Evolutionary conservation across 2,888 invertebrate genomes (phyloP).

Genomic region (Leptinotarsa tumamoca): DNA sequence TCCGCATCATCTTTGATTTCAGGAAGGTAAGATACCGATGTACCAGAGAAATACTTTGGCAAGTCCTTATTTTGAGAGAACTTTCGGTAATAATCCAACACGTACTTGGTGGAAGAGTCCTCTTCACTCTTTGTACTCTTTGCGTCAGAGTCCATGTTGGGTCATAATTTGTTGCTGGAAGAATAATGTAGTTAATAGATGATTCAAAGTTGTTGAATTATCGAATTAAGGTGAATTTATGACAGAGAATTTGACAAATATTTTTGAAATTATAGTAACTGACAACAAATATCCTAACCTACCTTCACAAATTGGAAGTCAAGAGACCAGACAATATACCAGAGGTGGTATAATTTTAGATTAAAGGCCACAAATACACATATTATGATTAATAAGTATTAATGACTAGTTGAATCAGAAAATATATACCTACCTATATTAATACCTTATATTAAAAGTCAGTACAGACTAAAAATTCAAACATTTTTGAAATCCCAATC

Average conservation of each 20-base stretch:
- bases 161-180: background rate
- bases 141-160: conserved; percentile 40
- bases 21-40: conserved; percentile 55
- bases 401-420: background rate
- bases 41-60: conserved; percentile 74
- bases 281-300: conserved; percentile 19
- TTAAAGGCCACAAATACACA: too few species aligned
- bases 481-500: background rate
- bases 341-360: too few species aligned
- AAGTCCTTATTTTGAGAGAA: conserved; percentile 76
- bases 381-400: too few species aligned
- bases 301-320: background rate
- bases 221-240: background rate
- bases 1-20: conserved; percentile 44
- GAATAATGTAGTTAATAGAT: background rate
- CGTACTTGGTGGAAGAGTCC: conserved; percentile 55
- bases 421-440: too few species aligned
- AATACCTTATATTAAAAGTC: background rate
- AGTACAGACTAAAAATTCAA: background rate
- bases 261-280: background rate
- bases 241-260: conserved; percentile 10
- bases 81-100: conserved; percentile 77
- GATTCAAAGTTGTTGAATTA: background rate
- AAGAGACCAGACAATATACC: background rate
- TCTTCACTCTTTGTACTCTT: conserved; percentile 46